These are phyloP conservation scores for Aphyosemion australe DNA, from an alignment of 2,113 vertebrate genomes.

Conservation along the genomic window DNA sequence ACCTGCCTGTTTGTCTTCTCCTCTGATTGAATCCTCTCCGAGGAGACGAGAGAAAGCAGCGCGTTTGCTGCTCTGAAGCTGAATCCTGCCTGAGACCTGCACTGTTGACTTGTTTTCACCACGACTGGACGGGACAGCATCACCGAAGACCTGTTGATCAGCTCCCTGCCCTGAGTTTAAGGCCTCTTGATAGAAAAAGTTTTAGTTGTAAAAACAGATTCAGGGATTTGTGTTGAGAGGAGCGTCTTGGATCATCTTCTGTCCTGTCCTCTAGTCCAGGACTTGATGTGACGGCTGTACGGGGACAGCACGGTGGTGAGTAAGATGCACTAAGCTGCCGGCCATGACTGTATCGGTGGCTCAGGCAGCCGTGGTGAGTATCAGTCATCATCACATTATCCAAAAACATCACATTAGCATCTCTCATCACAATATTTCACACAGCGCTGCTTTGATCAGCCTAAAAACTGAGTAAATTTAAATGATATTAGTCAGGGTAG, in stretches of 20 bases:
- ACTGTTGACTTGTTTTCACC: constrained; percentile 45
- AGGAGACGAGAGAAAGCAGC: constrained; percentile 43
- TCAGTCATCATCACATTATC: constrained; percentile 49
- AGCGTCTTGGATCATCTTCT: constrained; percentile 56
- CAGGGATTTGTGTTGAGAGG: constrained; percentile 45
- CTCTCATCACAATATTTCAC: too few relatives aligned
- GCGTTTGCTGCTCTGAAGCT: constrained; percentile 42
- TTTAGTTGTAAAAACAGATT: constrained; percentile 28
- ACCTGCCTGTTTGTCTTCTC: constrained; percentile 45
- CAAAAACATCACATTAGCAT: neutral
- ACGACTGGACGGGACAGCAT: constrained; percentile 50
- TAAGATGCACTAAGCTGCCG: constrained; percentile 56
- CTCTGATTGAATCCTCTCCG: constrained; percentile 49
- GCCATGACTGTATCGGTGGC: constrained; percentile 69
- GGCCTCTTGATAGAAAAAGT: constrained; percentile 42
- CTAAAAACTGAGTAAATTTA: too few relatives aligned
- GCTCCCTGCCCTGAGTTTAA: constrained; percentile 26
- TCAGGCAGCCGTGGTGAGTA: constrained; percentile 71
- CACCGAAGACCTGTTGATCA: constrained; percentile 11
- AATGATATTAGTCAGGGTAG: too few relatives aligned
- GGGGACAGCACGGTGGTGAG: constrained; percentile 56
- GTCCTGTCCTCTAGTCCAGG: constrained; percentile 23
- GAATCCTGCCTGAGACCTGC: constrained; percentile 29
- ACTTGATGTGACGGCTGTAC: constrained; percentile 18
- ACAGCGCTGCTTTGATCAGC: too few relatives aligned